These are phyloP conservation scores for Corbicula japonica DNA, from an alignment of 2,888 invertebrate genomes.

Conservation along the genomic window DNA sequence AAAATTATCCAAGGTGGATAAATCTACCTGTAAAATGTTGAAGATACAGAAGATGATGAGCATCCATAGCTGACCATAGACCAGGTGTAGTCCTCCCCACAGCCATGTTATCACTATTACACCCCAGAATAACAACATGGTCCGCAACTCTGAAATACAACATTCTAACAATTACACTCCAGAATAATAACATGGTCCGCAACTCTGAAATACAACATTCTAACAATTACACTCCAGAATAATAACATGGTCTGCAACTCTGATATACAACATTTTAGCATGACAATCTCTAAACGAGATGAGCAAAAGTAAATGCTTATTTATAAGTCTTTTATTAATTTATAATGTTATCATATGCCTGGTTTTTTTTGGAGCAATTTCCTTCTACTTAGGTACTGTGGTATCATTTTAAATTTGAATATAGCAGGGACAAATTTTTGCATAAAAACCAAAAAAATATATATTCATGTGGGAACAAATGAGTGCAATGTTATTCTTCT, in stretches of 20 bases:
- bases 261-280: conserved; percentile 65
- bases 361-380: too few relatives aligned
- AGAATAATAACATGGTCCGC: conserved; percentile 80
- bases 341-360: too few relatives aligned
- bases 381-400: too few relatives aligned
- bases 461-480: too few relatives aligned
- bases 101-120: conserved; percentile 80
- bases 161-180: conserved; percentile 76
- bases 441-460: too few relatives aligned
- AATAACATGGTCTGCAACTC: conserved; percentile 82
- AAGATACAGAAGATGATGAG: conserved; percentile 83
- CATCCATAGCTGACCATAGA: conserved; percentile 84
- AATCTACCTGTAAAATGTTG: conserved; percentile 78
- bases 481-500: too few relatives aligned
- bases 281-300: too few relatives aligned
- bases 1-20: too few relatives aligned
- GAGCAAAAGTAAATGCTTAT: too few relatives aligned
- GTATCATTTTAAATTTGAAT: too few relatives aligned
- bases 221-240: conserved; percentile 81
- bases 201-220: conserved; percentile 78
- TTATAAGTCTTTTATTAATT: too few relatives aligned
- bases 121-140: conserved; percentile 81
- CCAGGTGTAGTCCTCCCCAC: conserved; percentile 85
- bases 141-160: conserved; percentile 80
- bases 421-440: too few relatives aligned